A percentile compares a stretch with the other conserved stretches of the same genome.
Conservation (phyloP, 2,113 vertebrate genomes). For the Lophius piscatorius region DNA sequence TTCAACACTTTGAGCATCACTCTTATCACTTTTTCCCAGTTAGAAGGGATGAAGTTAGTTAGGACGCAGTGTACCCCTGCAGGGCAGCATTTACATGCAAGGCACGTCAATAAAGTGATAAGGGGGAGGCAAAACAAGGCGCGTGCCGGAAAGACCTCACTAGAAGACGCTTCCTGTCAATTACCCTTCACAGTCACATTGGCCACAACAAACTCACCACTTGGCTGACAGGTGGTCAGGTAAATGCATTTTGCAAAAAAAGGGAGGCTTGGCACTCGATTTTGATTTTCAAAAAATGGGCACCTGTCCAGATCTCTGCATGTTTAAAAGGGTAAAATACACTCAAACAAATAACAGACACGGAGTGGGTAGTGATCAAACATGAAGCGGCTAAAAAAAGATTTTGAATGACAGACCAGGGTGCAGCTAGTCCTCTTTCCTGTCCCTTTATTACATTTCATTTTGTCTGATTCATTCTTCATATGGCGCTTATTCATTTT, state of each 20-base stretch:
- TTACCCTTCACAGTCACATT: conserved; percentile 70
- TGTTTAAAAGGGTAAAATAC: conserved; percentile 27
- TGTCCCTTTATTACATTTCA: too few relatives aligned
- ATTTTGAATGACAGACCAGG: too few relatives aligned
- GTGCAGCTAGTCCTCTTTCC: too few relatives aligned
- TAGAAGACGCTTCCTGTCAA: conserved; percentile 52
- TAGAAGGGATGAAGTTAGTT: conserved; percentile 44
- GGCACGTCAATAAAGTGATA: conserved; percentile 28
- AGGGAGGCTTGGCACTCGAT: conserved; percentile 46
- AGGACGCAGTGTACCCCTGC: conserved; percentile 50
- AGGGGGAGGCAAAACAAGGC: conserved; percentile 38
- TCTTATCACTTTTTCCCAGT: conserved; percentile 56
- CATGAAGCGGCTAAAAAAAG: too few relatives aligned
- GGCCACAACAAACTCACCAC: conserved; percentile 20
- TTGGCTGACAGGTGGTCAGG: conserved; percentile 53
- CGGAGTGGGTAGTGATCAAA: too few relatives aligned
- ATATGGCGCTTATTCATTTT: too few relatives aligned
- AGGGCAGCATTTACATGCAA: conserved; percentile 51
- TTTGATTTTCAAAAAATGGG: conserved; percentile 39
- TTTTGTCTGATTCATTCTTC: too few relatives aligned
- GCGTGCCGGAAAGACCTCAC: conserved; percentile 40
- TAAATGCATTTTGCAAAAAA: conserved; percentile 49
- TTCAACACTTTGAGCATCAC: conserved; percentile 42
- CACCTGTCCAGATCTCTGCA: conserved; percentile 46
- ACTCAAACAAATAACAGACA: conserved; percentile 4